Evolutionary conservation across 1,140 invertebrate genomes (phyloP).

Genomic region (Gryllus bimaculatus): DNA sequence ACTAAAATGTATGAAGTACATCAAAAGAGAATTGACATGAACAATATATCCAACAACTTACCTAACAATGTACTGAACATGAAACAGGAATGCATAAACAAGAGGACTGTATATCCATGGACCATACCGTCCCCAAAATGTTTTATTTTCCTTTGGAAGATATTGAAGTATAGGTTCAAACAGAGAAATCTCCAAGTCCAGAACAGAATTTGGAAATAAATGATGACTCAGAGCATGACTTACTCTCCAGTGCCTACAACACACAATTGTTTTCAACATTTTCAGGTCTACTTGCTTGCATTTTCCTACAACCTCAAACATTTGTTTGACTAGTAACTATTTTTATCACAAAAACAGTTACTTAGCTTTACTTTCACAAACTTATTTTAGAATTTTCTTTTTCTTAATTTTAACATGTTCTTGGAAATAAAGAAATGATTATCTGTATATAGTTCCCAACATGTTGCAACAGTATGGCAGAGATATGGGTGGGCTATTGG

Average conservation of each 20-base stretch:
- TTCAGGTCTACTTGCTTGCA: too few species aligned
- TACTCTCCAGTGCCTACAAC: conserved; percentile 58
- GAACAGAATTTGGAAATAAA: conserved; percentile 65
- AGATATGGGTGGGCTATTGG: too few species aligned
- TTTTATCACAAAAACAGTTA: not conserved
- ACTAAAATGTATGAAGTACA: too few species aligned
- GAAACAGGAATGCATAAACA: conserved; percentile 37
- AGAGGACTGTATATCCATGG: conserved; percentile 42
- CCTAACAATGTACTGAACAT: conserved; percentile 38
- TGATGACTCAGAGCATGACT: conserved; percentile 72
- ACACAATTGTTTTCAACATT: not conserved
- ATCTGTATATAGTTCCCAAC: not conserved
- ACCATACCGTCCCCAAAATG: conserved; percentile 33
- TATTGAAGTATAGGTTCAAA: conserved; percentile 64
- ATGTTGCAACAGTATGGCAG: too few species aligned
- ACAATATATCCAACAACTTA: conserved; percentile 25
- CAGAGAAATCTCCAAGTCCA: conserved; percentile 62
- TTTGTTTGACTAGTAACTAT: not conserved
- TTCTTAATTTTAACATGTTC: not conserved
- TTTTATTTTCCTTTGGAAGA: conserved; percentile 44
- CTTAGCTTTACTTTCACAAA: not conserved
- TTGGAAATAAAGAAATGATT: not conserved
- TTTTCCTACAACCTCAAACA: not conserved
- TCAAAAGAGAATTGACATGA: too few species aligned
- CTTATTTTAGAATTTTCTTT: not conserved